Conservation (phyloP, 2,888 invertebrate genomes). For the Drosophila falleni region DNA sequence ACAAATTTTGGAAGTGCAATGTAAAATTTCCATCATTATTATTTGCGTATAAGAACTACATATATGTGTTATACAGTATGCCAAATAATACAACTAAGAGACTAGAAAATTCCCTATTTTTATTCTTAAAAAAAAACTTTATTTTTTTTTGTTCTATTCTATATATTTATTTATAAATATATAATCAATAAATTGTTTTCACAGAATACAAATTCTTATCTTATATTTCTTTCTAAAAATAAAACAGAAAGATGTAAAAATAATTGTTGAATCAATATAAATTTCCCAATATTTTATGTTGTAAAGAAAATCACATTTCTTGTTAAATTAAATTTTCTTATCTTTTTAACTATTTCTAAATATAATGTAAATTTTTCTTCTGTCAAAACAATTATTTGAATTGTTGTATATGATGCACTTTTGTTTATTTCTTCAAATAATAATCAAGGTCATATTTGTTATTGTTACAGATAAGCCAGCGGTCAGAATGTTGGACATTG, state of each 20-base stretch:
- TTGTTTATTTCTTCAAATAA: constrained; percentile 1
- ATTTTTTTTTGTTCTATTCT: background rate
- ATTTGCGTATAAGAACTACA: background rate
- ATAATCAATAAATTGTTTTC: no score
- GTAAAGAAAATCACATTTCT: no score
- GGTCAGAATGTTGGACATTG: constrained; percentile 77
- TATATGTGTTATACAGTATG: background rate
- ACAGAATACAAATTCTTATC: no score
- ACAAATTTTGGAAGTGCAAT: constrained; percentile 1
- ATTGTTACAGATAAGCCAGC: constrained; percentile 21
- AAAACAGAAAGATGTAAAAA: no score
- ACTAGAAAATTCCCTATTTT: background rate
- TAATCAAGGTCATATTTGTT: constrained; percentile 24
- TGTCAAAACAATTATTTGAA: background rate
- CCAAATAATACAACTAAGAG: background rate
- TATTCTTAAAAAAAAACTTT: background rate
- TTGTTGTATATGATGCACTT: background rate
- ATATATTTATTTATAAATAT: no score
- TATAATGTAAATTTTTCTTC: no score
- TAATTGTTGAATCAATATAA: no score
- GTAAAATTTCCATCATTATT: background rate
- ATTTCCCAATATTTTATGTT: no score
- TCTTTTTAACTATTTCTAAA: no score
- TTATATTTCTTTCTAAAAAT: no score
- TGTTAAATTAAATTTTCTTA: no score